phyloP scores from a whole-genome alignment of 2,888 invertebrate genomes.

The Zaprionus obscuricornis region DNA sequence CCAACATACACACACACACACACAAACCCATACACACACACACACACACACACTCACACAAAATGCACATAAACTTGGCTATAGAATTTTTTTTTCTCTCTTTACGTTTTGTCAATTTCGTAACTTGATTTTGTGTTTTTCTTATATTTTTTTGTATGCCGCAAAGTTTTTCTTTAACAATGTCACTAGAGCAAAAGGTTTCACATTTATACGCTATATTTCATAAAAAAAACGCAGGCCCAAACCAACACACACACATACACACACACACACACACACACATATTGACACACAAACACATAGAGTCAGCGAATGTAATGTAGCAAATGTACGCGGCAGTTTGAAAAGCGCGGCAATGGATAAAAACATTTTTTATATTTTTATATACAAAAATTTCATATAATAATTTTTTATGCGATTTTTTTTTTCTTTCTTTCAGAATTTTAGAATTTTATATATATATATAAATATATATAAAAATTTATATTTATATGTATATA shows the following conservation, averaged over 20 bases:
- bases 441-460: not conserved
- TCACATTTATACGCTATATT: slow-evolving; percentile 32
- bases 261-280: slow-evolving; percentile 5
- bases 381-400: slow-evolving; percentile 5
- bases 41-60: slow-evolving; percentile 5
- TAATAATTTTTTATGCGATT: slow-evolving; percentile 15
- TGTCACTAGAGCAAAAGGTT: slow-evolving; percentile 18
- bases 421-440: slow-evolving; percentile 9
- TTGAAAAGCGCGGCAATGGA: slow-evolving; percentile 28
- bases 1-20: slow-evolving; percentile 6
- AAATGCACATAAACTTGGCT: slow-evolving; percentile 15
- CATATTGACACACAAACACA: too few species aligned
- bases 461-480: not conserved
- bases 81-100: slow-evolving; percentile 20
- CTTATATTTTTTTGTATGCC: not conserved
- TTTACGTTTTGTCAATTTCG: slow-evolving; percentile 26
- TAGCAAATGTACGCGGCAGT: slow-evolving; percentile 4
- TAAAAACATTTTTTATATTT: slow-evolving; percentile 23
- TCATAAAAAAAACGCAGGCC: slow-evolving; percentile 28
- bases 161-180: slow-evolving; percentile 18
- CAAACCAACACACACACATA: slow-evolving; percentile 17
- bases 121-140: slow-evolving; percentile 44
- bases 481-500: slow-evolving; percentile 8
- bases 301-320: too few species aligned
- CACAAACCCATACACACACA: not conserved